Conservation (phyloP, 1,140 invertebrate species). For the Drosophila trapezifrons region DNA sequence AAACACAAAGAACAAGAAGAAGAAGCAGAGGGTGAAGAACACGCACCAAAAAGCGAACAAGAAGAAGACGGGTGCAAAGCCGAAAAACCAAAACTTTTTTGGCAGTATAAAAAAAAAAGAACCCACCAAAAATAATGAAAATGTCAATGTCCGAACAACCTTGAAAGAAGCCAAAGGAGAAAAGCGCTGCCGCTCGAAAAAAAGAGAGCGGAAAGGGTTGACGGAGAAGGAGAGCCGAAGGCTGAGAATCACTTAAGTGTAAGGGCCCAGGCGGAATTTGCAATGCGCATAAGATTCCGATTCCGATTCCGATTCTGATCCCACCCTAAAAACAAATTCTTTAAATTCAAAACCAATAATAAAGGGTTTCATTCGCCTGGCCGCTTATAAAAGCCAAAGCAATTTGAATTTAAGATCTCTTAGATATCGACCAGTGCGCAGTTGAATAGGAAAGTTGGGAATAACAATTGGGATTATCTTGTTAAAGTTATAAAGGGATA, state of each 20-base stretch:
- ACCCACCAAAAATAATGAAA: slow-evolving; percentile 73
- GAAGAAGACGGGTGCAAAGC: slow-evolving; percentile 33
- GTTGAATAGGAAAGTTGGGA: slow-evolving; percentile 37
- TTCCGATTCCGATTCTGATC: background rate
- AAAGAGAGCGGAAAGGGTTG: slow-evolving; percentile 23
- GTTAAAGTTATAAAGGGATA: background rate
- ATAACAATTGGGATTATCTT: background rate
- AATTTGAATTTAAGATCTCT: slow-evolving; percentile 46
- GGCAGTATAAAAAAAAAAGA: slow-evolving; percentile 43
- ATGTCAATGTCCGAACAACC: slow-evolving; percentile 84
- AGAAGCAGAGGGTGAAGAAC: slow-evolving; percentile 55
- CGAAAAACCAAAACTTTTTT: slow-evolving; percentile 70
- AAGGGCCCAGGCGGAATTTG: slow-evolving; percentile 67
- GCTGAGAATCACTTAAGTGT: slow-evolving; percentile 59
- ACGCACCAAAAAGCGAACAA: slow-evolving; percentile 61
- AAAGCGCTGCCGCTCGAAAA: slow-evolving; percentile 62
- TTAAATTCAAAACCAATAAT: slow-evolving; percentile 30
- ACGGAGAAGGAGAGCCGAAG: slow-evolving; percentile 16
- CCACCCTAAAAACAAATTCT: slow-evolving; percentile 23
- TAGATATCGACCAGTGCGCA: slow-evolving; percentile 10
- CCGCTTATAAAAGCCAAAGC: slow-evolving; percentile 4
- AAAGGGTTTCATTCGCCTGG: slow-evolving; percentile 22
- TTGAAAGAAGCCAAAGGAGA: slow-evolving; percentile 84
- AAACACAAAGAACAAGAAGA: slow-evolving; percentile 41
- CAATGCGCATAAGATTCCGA: slow-evolving; percentile 66